Evolutionary conservation across 92 coral and sea anemone species (phyloP).

Genomic region (Epizoanthus stellaris): DNA sequence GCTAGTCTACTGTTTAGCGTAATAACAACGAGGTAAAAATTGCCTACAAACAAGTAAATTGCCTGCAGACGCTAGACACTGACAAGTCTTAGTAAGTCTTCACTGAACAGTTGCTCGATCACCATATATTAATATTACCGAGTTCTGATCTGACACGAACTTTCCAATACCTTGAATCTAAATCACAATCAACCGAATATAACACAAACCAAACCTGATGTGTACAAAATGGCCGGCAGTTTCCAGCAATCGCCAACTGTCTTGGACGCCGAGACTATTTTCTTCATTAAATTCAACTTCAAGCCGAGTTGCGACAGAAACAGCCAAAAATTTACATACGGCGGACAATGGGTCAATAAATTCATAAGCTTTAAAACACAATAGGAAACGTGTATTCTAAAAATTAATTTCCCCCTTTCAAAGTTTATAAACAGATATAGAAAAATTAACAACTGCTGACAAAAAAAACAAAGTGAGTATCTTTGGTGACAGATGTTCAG

Average conservation of each 20-base stretch:
- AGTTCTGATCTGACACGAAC: too few relatives aligned
- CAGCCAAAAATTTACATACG: conserved; percentile 37
- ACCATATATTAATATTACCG: too few relatives aligned
- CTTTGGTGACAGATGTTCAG: not conserved
- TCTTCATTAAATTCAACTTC: conserved; percentile 32
- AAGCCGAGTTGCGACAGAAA: conserved; percentile 1
- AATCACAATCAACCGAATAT: not conserved
- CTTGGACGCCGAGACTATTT: not conserved
- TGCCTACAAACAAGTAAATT: too few relatives aligned
- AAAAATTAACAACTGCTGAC: not conserved
- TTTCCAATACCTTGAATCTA: too few relatives aligned
- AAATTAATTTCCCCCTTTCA: conserved; percentile 18
- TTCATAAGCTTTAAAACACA: conserved; percentile 31
- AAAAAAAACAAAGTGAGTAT: not conserved
- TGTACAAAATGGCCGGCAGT: not conserved
- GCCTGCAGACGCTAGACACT: too few relatives aligned
- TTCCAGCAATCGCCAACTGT: not conserved
- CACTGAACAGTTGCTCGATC: too few relatives aligned
- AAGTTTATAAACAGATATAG: not conserved
- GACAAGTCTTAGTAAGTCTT: too few relatives aligned
- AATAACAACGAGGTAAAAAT: too few relatives aligned
- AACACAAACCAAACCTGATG: conserved; percentile 2
- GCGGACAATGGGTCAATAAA: conserved; percentile 36
- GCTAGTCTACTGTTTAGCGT: too few relatives aligned
- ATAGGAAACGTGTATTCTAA: conserved; percentile 13